Percentiles rank a stretch among this genome's conserved stretches.
Evolutionary conservation across 2,113 vertebrate species (phyloP).

Genomic region (Phalacrocorax carbo): DNA sequence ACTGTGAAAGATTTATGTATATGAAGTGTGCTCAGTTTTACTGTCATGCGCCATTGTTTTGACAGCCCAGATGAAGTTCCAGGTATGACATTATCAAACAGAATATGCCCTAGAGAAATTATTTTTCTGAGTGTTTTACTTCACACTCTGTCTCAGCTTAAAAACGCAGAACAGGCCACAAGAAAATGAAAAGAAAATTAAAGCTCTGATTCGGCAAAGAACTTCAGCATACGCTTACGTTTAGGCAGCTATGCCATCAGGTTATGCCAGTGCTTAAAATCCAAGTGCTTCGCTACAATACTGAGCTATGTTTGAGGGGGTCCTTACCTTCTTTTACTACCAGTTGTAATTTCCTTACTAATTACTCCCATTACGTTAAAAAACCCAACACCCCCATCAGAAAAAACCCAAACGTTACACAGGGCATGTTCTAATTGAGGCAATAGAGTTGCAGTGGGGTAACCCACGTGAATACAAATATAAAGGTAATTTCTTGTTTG

Average conservation of each 20-base stretch:
- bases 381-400: neutral
- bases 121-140: constrained; percentile 61
- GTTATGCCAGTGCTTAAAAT: neutral
- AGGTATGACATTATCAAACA: constrained; percentile 67
- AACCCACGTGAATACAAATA: neutral
- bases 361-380: neutral
- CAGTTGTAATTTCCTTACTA: neutral
- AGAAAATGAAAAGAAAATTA: constrained; percentile 29
- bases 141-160: constrained; percentile 30
- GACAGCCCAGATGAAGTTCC: constrained; percentile 63
- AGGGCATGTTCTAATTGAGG: neutral
- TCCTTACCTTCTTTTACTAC: neutral
- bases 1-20: constrained; percentile 55
- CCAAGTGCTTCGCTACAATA: neutral
- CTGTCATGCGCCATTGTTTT: constrained; percentile 56
- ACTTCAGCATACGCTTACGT: neutral
- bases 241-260: neutral
- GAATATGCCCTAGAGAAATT: constrained; percentile 65
- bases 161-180: constrained; percentile 56
- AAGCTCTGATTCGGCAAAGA: neutral
- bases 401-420: neutral
- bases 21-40: constrained; percentile 51
- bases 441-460: neutral
- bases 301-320: neutral
- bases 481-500: neutral